Percentiles rank a stretch among this genome's conserved stretches.
phyloP scores from a whole-genome alignment of 2,113 vertebrate genomes.

The Oncorhynchus tshawytscha region DNA sequence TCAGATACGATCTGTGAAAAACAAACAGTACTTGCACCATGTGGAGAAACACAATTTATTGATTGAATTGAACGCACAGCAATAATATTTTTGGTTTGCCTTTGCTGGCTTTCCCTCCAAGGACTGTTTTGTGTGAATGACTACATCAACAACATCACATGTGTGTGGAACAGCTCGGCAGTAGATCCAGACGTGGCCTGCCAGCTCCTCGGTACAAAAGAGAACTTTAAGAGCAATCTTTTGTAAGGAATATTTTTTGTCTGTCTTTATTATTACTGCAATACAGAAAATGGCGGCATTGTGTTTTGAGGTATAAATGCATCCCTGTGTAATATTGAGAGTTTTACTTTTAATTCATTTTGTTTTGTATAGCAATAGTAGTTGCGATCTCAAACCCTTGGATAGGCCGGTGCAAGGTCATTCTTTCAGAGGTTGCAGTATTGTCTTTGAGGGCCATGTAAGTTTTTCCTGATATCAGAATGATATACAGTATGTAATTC shows the following conservation, averaged over 20 bases:
- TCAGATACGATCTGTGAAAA: not conserved
- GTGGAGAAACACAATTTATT: not conserved
- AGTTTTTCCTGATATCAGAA: constrained; percentile 20
- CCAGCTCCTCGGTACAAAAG: constrained; percentile 22
- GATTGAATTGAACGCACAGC: too few species aligned
- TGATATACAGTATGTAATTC: too few species aligned
- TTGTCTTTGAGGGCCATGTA: constrained; percentile 50
- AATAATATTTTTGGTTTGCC: not conserved
- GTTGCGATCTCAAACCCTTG: constrained; percentile 50
- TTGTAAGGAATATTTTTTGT: not conserved
- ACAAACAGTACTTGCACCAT: not conserved
- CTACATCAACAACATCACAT: constrained; percentile 56
- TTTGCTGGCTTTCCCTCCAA: constrained; percentile 16
- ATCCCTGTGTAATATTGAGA: not conserved
- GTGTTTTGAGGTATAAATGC: not conserved
- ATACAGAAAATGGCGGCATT: not conserved
- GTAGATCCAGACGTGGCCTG: constrained; percentile 28
- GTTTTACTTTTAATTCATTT: not conserved
- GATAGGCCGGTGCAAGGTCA: not conserved
- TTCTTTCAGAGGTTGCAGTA: constrained; percentile 48
- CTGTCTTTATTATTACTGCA: not conserved
- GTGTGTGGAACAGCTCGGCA: constrained; percentile 37
- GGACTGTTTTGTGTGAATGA: constrained; percentile 65
- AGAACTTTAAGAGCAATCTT: fast-evolving
- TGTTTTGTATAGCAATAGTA: constrained; percentile 15